phyloP scores from a whole-genome alignment of 2,113 vertebrate genomes.

The Crotophaga sulcirostris region DNA sequence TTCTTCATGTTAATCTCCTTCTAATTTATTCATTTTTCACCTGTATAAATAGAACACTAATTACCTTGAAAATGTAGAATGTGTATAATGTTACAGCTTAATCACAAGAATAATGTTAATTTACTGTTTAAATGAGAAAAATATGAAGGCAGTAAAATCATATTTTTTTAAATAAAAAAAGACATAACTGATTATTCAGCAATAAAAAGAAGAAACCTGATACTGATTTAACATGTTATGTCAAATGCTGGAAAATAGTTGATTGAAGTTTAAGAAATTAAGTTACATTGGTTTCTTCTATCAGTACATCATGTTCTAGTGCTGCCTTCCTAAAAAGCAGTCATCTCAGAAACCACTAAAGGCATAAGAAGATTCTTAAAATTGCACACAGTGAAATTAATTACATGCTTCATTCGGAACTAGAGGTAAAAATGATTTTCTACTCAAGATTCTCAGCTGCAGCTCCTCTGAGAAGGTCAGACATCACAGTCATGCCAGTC shows the following conservation, averaged over 20 bases:
- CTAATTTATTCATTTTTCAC: neutral
- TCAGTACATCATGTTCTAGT: neutral
- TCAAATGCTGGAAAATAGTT: neutral
- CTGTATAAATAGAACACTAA: neutral
- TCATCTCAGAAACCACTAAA: neutral
- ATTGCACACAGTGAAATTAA: neutral
- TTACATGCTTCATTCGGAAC: neutral
- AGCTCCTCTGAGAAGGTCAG: neutral
- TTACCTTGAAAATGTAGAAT: neutral
- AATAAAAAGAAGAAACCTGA: neutral
- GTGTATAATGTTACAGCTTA: neutral
- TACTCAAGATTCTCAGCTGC: neutral
- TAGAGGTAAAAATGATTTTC: neutral
- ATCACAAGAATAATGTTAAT: neutral
- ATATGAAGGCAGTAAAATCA: neutral
- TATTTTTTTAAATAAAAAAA: neutral
- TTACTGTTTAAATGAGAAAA: neutral
- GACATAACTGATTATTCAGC: neutral
- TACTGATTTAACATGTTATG: neutral
- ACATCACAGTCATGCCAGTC: neutral
- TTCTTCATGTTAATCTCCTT: neutral
- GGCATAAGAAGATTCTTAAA: neutral
- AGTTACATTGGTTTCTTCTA: neutral
- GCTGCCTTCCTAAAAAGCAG: neutral
- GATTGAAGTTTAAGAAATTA: neutral